These are phyloP conservation scores for Micrastur ruficollis DNA, from an alignment of 2,797 vertebrate genomes.

Conservation along the genomic window DNA sequence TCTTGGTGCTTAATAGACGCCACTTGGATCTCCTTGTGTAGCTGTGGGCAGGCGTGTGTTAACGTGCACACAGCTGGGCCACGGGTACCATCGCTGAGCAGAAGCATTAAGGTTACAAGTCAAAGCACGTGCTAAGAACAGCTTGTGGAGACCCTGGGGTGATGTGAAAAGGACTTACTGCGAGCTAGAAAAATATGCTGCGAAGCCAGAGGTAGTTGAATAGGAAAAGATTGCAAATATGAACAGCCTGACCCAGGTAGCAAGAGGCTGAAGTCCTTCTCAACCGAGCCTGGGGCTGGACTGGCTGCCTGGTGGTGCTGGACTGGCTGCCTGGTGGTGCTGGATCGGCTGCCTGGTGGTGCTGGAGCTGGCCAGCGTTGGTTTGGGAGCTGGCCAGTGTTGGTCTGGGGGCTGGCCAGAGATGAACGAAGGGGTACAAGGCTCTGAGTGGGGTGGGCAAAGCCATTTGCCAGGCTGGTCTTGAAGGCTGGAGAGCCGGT, in stretches of 20 bases:
- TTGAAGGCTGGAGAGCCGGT: background rate
- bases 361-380: too few relatives aligned
- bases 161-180: background rate
- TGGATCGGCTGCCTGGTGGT: background rate
- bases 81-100: accelerated
- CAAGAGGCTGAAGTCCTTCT: background rate
- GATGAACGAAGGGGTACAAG: background rate
- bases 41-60: background rate
- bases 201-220: background rate
- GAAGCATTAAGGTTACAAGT: background rate
- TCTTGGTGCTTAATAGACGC: background rate
- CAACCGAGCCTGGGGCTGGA: background rate
- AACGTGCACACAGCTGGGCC: background rate
- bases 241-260: background rate
- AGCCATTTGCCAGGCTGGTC: background rate
- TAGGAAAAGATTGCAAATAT: background rate
- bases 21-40: accelerated
- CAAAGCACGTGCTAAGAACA: background rate
- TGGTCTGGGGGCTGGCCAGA: background rate
- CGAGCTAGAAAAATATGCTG: background rate
- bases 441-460: background rate
- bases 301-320: background rate
- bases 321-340: background rate
- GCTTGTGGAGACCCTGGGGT: background rate
- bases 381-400: accelerated